Conservation (phyloP, 2,797 vertebrate species). For the Pipistrellus pygmaeus region DNA sequence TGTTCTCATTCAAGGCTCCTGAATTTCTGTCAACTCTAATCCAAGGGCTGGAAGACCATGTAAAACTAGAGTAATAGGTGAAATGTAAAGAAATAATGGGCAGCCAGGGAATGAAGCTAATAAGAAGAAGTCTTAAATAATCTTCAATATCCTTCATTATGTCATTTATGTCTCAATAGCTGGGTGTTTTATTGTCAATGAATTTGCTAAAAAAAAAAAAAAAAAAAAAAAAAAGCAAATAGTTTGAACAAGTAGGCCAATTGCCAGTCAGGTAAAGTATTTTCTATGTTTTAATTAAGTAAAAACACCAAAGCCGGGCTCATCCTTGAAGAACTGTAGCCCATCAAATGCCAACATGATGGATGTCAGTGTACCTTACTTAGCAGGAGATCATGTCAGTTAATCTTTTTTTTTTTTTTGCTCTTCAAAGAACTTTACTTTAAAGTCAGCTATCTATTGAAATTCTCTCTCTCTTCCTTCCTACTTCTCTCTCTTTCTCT, state of each 20-base stretch:
- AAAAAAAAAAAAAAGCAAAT: slow-evolving; percentile 45
- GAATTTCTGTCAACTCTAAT: background rate
- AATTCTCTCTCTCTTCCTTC: background rate
- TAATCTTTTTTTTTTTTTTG: background rate
- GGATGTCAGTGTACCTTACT: background rate
- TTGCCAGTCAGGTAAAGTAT: slow-evolving; percentile 7
- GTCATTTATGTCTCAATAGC: background rate
- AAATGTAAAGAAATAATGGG: background rate
- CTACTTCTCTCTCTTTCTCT: background rate
- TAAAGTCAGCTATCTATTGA: background rate
- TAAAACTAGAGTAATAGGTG: background rate
- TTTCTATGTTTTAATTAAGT: background rate
- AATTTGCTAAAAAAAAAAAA: slow-evolving; percentile 50
- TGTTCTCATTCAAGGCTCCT: background rate
- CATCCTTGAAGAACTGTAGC: background rate
- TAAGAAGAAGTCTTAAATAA: background rate
- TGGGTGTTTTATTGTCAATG: background rate
- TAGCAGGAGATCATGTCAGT: background rate
- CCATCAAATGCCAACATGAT: background rate
- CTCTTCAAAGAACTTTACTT: background rate
- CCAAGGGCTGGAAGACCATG: background rate
- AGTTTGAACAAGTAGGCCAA: background rate
- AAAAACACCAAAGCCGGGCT: background rate
- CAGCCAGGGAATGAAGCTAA: background rate
- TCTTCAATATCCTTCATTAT: background rate